Evolutionary conservation across 2,113 vertebrate genomes (phyloP), one percentile per base, ranked within the genome.

Genomic region (Campylorhamphus procurvoides): DNA sequence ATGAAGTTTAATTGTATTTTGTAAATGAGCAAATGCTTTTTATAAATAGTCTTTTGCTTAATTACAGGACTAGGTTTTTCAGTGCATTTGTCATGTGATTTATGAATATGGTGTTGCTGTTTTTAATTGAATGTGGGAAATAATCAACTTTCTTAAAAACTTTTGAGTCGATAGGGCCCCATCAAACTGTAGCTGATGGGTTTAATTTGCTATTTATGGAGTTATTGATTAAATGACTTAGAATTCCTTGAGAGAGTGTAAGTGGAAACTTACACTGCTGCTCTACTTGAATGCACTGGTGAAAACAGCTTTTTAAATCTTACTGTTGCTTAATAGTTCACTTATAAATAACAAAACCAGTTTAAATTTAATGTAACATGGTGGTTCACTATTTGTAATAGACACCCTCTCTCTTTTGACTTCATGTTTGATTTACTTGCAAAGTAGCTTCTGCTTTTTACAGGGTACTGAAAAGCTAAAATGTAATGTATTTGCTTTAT

Each of bases 151-250:
- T 84, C 60, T 91, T 87, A n/a, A 79, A 93, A 93, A 87, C 80
- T 77, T 93, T 59, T 50, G 47, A 85, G 89, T 92, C 31, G 4
- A 78, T 92, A 63, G 28, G 90, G 71, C 74, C 23, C 89, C 69
- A 67, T 85, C 92, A 69, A 94, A 81, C 33, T 71, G 31, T 40
- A 66, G 52, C 31, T 82, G 90, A 93, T 84, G 25, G 75, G 89
- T 94, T 97, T 94, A 91, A 94, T 95, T 97, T 92, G 58, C 42
- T 89, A 1, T 84, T 96, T 96, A 92, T 12, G 28, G 58, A 69
- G 35, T 49, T 97, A 96, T 89, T 94, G 94, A 97, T 97, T 96
- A 69, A 93, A 84, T 63, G 90, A 89, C 80, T 86, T 64, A 94
- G 42, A 74, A 71, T 73, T 83, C 59, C 66, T 92, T 77, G 71